Evolutionary conservation across 2,888 invertebrate species (phyloP), one percentile per base, ranked within the genome.

Genomic region (Idaea straminata): DNA sequence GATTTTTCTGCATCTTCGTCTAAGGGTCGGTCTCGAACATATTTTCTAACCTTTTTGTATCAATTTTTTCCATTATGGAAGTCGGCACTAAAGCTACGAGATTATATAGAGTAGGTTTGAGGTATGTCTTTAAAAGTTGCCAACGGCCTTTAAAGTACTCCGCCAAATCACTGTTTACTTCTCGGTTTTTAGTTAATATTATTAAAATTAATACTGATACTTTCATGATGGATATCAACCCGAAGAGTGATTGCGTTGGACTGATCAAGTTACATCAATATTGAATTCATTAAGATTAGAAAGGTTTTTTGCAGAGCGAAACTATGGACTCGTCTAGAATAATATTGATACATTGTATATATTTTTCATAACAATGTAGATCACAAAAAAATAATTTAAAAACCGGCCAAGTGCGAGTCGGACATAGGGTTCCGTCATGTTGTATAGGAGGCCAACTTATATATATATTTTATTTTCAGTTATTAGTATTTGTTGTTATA

Each of bases 161-260:
- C 5, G 80, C 66, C 15, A 83, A 57, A 5, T 74, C 36, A 68
- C 83, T 77, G 35, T 70, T 70, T 3, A 78, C 80, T 69, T 66
- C 68, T 66, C 75, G 69, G 64, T 74, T 76, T 62, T 72, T 65
- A 58, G 74, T 61, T 34, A 77, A 57, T 47, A 74, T 67, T 47
- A 74, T 35, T 35, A 77, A 34, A 15, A 74, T 35, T 59, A 73
- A 61, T 16, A 73, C 63, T 35, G 69, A 35, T 16, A 67, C 64
- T 69, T 73, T 75, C 78, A 79, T 78, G 61, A 25, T 35, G 64
- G 58, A 36, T 65, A 57, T 35, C 61, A 61, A 61, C 57, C 59
- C 35, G 58, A 34, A 62, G 64, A 57, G 64, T n/a, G 61, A 38
- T 59, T 25, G 61, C 15, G 35, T 6, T 61, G 15, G 36, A 73